Evolutionary conservation across 2,113 vertebrate genomes (phyloP).

Genomic region (Ancistrus triradiatus): DNA sequence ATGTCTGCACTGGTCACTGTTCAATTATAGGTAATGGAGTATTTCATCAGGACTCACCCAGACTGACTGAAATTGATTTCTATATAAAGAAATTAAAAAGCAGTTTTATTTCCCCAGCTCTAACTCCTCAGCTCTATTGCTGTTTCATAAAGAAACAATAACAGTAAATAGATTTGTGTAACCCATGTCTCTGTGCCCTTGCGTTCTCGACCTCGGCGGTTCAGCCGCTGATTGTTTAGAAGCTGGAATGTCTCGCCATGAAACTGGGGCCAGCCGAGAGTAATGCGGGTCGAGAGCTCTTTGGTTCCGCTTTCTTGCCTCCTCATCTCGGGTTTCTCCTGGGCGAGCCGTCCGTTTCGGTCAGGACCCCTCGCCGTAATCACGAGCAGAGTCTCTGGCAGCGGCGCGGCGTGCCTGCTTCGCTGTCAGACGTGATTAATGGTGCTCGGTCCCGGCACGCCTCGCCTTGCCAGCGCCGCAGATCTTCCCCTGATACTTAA

Average conservation of each 20-base stretch:
- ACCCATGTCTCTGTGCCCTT: no score
- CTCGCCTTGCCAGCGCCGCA: slow-evolving; percentile 74
- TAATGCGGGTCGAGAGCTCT: slow-evolving; percentile 34
- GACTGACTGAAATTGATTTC: no score
- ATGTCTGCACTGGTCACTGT: no score
- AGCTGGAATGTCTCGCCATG: slow-evolving; percentile 20
- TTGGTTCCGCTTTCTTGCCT: slow-evolving; percentile 53
- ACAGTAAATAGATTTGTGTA: no score
- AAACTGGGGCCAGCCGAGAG: slow-evolving; percentile 8
- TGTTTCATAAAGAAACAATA: no score
- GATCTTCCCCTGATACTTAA: slow-evolving; percentile 81
- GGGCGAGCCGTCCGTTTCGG: slow-evolving; percentile 29
- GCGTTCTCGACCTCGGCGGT: neutral
- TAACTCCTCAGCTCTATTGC: no score
- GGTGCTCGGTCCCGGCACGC: slow-evolving; percentile 66
- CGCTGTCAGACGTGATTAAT: slow-evolving; percentile 80
- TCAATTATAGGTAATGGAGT: no score
- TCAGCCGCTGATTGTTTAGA: slow-evolving; percentile 23
- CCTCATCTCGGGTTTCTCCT: slow-evolving; percentile 36
- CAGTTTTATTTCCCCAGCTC: no score
- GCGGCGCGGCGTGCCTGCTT: slow-evolving; percentile 64
- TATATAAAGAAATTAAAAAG: no score
- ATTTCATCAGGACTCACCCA: no score
- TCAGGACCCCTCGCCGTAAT: slow-evolving; percentile 58
- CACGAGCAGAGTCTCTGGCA: slow-evolving; percentile 70